Evolutionary conservation across 2,888 invertebrate species (phyloP).

Genomic region (Sericinus montela): DNA sequence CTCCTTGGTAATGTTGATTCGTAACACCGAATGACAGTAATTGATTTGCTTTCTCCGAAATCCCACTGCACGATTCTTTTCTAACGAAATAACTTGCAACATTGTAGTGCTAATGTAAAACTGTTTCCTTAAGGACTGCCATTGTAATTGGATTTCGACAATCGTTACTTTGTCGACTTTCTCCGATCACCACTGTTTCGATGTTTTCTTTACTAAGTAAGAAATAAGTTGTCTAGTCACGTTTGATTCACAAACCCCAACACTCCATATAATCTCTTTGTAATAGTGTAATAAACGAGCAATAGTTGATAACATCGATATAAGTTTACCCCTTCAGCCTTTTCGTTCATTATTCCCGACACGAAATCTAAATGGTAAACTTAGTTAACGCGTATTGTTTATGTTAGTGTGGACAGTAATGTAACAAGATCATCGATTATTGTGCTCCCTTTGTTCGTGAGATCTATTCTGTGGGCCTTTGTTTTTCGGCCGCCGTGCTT

Average conservation of each 20-base stretch:
- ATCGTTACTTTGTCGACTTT: background rate
- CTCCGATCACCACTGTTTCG: background rate
- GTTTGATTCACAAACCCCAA: constrained; percentile 15
- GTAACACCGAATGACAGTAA: constrained; percentile 51
- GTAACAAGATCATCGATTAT: constrained; percentile 51
- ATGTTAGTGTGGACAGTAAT: constrained; percentile 50
- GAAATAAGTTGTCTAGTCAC: constrained; percentile 10
- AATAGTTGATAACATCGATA: constrained; percentile 26
- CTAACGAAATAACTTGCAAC: constrained; percentile 26
- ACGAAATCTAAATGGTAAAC: constrained; percentile 33
- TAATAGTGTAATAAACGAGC: constrained; percentile 22
- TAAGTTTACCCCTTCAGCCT: constrained; percentile 27
- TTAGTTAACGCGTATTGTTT: constrained; percentile 29
- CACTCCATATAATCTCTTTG: constrained; percentile 11
- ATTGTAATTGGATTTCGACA: constrained; percentile 27
- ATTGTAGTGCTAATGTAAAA: constrained; percentile 1
- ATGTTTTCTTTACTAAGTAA: constrained; percentile 2
- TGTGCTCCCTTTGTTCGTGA: constrained; percentile 44
- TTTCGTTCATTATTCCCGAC: constrained; percentile 32
- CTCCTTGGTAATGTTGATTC: constrained; percentile 28
- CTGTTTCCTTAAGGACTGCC: constrained; percentile 21
- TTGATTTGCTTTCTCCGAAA: constrained; percentile 47
- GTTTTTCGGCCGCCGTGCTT: constrained; percentile 52
- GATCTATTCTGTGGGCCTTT: constrained; percentile 42
- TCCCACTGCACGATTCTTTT: constrained; percentile 31